These are phyloP conservation scores for Malacoctenus gilli DNA, from an alignment of 2,797 vertebrate species.

Conservation along the genomic window DNA sequence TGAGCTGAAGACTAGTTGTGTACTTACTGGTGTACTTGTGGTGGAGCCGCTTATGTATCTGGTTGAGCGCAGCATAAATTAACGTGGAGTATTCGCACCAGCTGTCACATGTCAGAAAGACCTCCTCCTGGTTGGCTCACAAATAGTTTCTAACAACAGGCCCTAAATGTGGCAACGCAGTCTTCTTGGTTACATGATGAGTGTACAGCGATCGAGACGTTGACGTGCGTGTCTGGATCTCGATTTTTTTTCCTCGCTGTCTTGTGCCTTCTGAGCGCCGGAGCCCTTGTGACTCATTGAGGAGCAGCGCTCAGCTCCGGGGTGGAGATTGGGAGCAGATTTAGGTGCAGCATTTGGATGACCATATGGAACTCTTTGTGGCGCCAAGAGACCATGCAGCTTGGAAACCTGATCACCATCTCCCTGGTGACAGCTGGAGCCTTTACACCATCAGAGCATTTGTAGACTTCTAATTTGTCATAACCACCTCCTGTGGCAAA, in stretches of 20 bases:
- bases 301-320: slow-evolving; percentile 73
- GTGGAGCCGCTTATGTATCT: too few species aligned
- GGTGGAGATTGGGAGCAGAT: slow-evolving; percentile 84
- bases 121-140: too few species aligned
- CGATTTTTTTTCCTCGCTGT: slow-evolving; percentile 56
- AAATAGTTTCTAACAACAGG: too few species aligned
- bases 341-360: slow-evolving; percentile 98
- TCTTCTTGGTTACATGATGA: too few species aligned
- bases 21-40: too few species aligned
- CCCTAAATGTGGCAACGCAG: too few species aligned
- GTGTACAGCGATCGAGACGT: too few species aligned
- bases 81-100: too few species aligned
- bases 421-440: slow-evolving; percentile 99
- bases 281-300: slow-evolving; percentile 75
- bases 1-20: too few species aligned
- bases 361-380: slow-evolving; percentile 99
- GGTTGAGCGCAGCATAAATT: too few species aligned
- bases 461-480: slow-evolving; percentile 99
- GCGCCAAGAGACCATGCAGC: slow-evolving; percentile 96
- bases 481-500: slow-evolving; percentile 99
- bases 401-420: slow-evolving; percentile 99
- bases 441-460: slow-evolving; percentile 99
- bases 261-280: slow-evolving; percentile 57
- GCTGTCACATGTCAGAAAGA: too few species aligned
- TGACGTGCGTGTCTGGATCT: too few species aligned